Percentiles rank a stretch among this genome's conserved stretches.
phyloP scores from a whole-genome alignment of 2,888 invertebrate species.

The Zaprionus bogoriensis region DNA sequence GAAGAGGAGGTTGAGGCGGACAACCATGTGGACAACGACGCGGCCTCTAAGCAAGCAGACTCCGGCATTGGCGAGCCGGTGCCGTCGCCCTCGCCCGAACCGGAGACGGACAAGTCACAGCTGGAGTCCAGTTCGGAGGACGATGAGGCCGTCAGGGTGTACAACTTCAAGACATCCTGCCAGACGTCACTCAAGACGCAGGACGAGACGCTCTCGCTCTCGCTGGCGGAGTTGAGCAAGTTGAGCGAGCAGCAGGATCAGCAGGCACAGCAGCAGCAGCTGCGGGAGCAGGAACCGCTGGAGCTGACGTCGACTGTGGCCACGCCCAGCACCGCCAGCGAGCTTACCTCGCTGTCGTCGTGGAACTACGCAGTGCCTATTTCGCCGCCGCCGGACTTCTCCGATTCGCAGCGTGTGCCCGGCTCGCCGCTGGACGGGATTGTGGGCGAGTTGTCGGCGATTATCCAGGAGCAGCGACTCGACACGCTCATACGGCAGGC shows the following conservation, averaged over 20 bases:
- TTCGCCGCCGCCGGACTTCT: slow-evolving; percentile 82
- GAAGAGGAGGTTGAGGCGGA: slow-evolving; percentile 46
- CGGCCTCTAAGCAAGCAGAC: slow-evolving; percentile 79
- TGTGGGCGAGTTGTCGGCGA: slow-evolving; percentile 74
- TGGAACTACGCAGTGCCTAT: slow-evolving; percentile 81
- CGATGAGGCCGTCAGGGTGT: slow-evolving; percentile 81
- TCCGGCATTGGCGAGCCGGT: slow-evolving; percentile 80
- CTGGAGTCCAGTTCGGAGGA: slow-evolving; percentile 82
- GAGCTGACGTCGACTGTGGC: no score
- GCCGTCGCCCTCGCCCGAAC: slow-evolving; percentile 54
- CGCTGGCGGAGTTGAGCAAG: no score
- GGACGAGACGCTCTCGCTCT: slow-evolving; percentile 40
- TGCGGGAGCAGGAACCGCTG: slow-evolving; percentile 1
- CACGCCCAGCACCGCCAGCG: slow-evolving; percentile 58
- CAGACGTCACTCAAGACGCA: slow-evolving; percentile 73
- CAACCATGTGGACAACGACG: slow-evolving; percentile 62
- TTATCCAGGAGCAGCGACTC: slow-evolving; percentile 75
- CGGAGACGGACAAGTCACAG: slow-evolving; percentile 43
- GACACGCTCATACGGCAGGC: slow-evolving; percentile 70
- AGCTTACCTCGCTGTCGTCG: slow-evolving; percentile 65
- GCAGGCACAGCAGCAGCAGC: slow-evolving; percentile 9
- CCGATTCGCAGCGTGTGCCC: slow-evolving; percentile 54
- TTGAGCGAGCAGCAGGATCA: not conserved
- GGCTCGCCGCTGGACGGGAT: slow-evolving; percentile 72
- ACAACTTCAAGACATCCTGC: slow-evolving; percentile 81